Conservation (phyloP, 23 tunicate species). For the Halocynthia aurantium region DNA sequence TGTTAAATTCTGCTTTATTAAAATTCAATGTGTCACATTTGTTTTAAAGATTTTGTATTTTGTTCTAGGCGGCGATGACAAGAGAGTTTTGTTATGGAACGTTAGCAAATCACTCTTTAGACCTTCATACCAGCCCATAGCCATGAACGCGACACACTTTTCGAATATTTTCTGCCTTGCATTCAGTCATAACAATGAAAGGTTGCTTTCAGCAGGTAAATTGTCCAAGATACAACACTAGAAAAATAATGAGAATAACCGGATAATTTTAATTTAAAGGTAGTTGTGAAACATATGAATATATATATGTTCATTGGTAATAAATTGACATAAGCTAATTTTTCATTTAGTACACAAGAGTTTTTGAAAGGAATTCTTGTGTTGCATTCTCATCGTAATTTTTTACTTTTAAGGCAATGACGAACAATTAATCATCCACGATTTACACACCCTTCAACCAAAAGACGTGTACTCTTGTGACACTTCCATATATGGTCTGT, state of each 20-base stretch:
- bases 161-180: slow-evolving; percentile 76
- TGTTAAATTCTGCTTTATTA: neutral
- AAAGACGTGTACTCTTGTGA: slow-evolving; percentile 34
- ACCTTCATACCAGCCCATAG: slow-evolving; percentile 44
- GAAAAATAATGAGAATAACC: too few species aligned
- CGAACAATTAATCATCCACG: slow-evolving; percentile 64
- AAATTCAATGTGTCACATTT: neutral
- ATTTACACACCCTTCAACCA: slow-evolving; percentile 36
- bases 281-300: too few species aligned
- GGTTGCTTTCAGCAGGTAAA: slow-evolving; percentile 64
- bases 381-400: too few species aligned
- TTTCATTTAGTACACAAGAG: too few species aligned
- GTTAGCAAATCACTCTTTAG: slow-evolving; percentile 19
- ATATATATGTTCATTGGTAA: too few species aligned
- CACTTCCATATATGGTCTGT: slow-evolving; percentile 51
- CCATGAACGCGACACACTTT: slow-evolving; percentile 58
- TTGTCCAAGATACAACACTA: too few species aligned
- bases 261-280: too few species aligned
- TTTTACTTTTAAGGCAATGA: slow-evolving; percentile 46
- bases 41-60: neutral
- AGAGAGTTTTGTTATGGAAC: slow-evolving; percentile 72
- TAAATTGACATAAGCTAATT: too few species aligned
- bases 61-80: slow-evolving; percentile 75
- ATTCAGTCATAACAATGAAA: slow-evolving; percentile 32
- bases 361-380: too few species aligned